Conservation (phyloP, 2,888 invertebrate species). For the Drosophila dives region DNA sequence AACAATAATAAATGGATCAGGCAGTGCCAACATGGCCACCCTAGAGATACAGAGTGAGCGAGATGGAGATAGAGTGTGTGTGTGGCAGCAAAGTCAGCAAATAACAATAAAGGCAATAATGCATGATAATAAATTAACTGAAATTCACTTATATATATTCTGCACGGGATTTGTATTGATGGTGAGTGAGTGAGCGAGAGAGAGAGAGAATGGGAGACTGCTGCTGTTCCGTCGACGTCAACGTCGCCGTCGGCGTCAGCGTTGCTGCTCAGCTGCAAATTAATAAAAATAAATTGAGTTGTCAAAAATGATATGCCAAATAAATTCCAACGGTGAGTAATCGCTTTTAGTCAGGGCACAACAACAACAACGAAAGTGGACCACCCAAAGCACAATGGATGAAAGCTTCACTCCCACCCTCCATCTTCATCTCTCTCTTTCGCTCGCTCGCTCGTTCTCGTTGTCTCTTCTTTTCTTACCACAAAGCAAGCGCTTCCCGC, state of each 20-base stretch:
- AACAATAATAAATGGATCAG: constrained; percentile 65
- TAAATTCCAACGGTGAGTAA: constrained; percentile 85
- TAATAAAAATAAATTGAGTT: constrained; percentile 85
- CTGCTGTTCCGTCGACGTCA: constrained; percentile 6
- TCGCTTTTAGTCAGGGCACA: constrained; percentile 74
- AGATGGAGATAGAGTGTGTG: constrained; percentile 2
- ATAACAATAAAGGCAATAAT: constrained; percentile 82
- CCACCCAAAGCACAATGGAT: constrained; percentile 71
- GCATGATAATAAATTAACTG: constrained; percentile 84
- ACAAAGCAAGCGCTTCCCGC: constrained; percentile 50
- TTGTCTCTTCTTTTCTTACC: constrained; percentile 28
- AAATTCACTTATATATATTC: constrained; percentile 82
- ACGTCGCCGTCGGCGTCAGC: constrained; percentile 12
- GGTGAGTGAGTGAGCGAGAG: neutral
- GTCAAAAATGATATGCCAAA: constrained; percentile 85
- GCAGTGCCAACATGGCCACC: constrained; percentile 39
- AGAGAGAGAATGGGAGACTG: constrained; percentile 1
- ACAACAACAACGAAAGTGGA: constrained; percentile 27
- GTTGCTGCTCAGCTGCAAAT: constrained; percentile 82
- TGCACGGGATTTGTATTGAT: constrained; percentile 41
- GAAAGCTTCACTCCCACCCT: constrained; percentile 40
- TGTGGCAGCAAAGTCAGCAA: constrained; percentile 50
- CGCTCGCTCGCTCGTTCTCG: neutral
- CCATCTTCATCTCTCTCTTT: constrained; percentile 6
- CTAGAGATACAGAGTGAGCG: constrained; percentile 6